Base-by-base conservation (phyloP, 2,797 vertebrate genomes). In the Okamejei kenojei region DNA sequence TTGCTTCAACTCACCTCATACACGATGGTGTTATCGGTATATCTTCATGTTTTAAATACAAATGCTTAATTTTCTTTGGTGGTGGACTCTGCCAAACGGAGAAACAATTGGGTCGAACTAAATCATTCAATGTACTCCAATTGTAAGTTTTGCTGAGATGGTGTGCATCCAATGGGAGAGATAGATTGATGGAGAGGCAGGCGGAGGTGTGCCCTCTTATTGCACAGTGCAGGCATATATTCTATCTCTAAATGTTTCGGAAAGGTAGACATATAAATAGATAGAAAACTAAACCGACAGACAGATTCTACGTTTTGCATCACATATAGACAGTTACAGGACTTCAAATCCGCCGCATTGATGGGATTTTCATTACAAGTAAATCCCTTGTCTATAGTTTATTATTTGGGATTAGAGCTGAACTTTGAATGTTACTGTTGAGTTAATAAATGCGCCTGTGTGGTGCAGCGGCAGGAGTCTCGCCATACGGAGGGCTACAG, bases 131-230 rank as follows among this genome's bases (percentile, higher is more conserved):
- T 92, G 17, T 11, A 74, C 68, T 92, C 35, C 90, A 76, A 54
- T 92, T 92, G 45, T 45, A 92, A 92, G 90, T 76, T 92, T 92
- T 74, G 29, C 90, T 45, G 73, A 54, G 71, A 74, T 92, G 35
- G 5, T 92, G 90, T 92, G 90, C 38, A 58, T 92, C 90, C 90
- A 92, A 92, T 92, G 71, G 73, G 90, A 92, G 68, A 76, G 90
- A 76, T 92, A 92, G 90, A 92, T 76, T 74, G 90, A 92, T 92
- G 73, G 90, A 58, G 90, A 76, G 90, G 73, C 90, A 76, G 90
- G 73, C 90, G 73, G 90, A 54, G 68, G 65, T 54, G 68, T 92
- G 90, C 90, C 90, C 90, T 92, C 71, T 32, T 63, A 92, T 76
- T 92, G 38, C 90, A 76, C 90, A 26, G 23, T 74, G 23, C 45